Evolutionary conservation across 2,797 vertebrate species (phyloP).

Genomic region (Megalops cyprinoides): DNA sequence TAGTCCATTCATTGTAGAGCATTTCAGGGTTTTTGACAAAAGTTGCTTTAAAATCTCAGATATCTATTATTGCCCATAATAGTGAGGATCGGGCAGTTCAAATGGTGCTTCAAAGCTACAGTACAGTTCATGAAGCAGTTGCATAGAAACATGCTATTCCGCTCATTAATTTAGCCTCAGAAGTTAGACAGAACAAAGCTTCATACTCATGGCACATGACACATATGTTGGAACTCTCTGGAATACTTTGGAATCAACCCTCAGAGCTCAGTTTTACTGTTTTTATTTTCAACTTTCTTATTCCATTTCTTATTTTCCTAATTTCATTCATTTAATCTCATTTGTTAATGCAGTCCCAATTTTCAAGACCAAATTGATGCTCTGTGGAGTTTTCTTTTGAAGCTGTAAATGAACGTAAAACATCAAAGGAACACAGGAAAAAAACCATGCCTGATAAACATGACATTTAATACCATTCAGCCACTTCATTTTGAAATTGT

Average conservation of each 20-base stretch:
- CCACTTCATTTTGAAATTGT: neutral
- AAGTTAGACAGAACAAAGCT: neutral
- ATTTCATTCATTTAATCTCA: too few relatives aligned
- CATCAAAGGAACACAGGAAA: neutral
- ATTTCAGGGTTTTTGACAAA: neutral
- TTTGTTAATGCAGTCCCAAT: neutral
- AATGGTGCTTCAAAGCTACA: neutral
- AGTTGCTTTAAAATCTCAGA: neutral
- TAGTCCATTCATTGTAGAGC: too few relatives aligned
- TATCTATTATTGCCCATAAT: neutral
- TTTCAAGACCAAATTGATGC: neutral
- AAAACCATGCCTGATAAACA: neutral
- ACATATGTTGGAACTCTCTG: too few relatives aligned
- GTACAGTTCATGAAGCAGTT: neutral
- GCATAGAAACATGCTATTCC: neutral
- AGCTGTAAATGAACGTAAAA: slow-evolving; percentile 14
- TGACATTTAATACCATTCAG: neutral
- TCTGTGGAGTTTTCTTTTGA: neutral
- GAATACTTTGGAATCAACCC: neutral
- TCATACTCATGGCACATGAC: neutral
- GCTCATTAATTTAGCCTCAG: neutral
- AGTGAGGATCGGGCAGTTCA: neutral
- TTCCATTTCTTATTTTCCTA: too few relatives aligned
- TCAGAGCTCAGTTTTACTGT: neutral
- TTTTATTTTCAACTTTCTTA: too few relatives aligned